Evolutionary conservation across 2,888 invertebrate genomes (phyloP), one percentile per base, ranked within the genome.

Genomic region (Entomobrya proxima): DNA sequence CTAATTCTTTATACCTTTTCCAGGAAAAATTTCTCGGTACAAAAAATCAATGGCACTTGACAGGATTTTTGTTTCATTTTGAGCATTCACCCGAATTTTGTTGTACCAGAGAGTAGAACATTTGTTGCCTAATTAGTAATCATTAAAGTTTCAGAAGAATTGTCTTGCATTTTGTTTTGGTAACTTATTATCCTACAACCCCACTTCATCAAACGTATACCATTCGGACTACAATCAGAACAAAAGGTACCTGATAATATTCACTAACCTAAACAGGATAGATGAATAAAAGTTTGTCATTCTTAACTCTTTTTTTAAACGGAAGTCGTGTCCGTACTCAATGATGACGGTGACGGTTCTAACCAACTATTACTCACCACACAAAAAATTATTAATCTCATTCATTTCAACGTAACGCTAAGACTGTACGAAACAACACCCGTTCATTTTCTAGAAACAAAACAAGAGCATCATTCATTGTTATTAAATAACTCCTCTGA

Each of bases 11-110:
- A n/a, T n/a, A n/a, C n/a, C 1, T 47, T 72, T 74, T 74, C 18
- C 50, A 1, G 21, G 44, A 44, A 24, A 67, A 58, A 37, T 35
- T 35, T 76, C 24, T 37, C 24, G 2, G 37, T 67, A 80, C 37
- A 21, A 47, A 82, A 74, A 61, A 37, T 80, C 64, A 80, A 80
- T 85, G 85, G 85, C 85, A 85, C 85, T 80, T 85, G 35, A 67
- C 61, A 35, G 32, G 61, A 69, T 72, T 78, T 77, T 84, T 67
- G 64, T 50, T 79, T 79, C 72, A 64, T 74, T 58, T 85, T 85
- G 85, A 85, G 85, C 85, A 83, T 83, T 58, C 40, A 64, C 61
- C 76, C 76, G 52, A 83, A 76, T 75, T 32, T 6, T 52, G 32
- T 69, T 37, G 58, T 81, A 78, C 67, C 64, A 58, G 32, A n/a